These are phyloP conservation scores for Furnarius figulus DNA, from an alignment of 2,113 vertebrate genomes.

Conservation along the genomic window DNA sequence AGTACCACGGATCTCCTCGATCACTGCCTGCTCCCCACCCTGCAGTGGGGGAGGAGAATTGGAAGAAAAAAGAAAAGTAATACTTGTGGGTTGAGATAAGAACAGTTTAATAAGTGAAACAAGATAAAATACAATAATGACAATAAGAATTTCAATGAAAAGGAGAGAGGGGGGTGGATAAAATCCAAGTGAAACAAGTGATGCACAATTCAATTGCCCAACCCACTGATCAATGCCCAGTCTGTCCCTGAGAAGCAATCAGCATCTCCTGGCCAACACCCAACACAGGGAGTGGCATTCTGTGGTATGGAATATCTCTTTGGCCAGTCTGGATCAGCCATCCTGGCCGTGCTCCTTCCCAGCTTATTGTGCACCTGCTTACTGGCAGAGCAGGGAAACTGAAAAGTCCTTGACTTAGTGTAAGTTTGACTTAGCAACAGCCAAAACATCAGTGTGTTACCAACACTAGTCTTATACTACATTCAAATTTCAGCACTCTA, in stretches of 20 bases:
- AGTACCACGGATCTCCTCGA: accelerated
- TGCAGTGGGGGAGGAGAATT: not conserved
- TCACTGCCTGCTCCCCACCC: not conserved
- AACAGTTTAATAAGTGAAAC: not conserved
- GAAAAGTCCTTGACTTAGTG: not conserved
- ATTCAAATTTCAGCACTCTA: not conserved
- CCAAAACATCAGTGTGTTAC: not conserved
- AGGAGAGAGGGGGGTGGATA: not conserved
- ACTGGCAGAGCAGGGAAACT: not conserved
- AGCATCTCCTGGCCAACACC: not conserved
- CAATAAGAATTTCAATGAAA: not conserved
- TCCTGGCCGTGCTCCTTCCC: not conserved
- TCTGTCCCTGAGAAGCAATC: not conserved
- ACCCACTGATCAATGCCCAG: not conserved
- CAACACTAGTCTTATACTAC: not conserved
- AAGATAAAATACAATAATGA: not conserved
- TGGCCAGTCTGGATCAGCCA: not conserved
- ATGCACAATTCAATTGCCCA: not conserved
- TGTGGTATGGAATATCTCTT: not conserved
- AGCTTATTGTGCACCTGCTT: not conserved
- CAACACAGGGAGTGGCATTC: not conserved
- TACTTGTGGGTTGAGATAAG: not conserved
- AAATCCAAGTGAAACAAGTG: not conserved
- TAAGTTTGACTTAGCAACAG: not conserved
- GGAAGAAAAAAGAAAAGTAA: not conserved